phyloP scores from a whole-genome alignment of 2,888 invertebrate genomes.

The Phyllotreta cruciferae region DNA sequence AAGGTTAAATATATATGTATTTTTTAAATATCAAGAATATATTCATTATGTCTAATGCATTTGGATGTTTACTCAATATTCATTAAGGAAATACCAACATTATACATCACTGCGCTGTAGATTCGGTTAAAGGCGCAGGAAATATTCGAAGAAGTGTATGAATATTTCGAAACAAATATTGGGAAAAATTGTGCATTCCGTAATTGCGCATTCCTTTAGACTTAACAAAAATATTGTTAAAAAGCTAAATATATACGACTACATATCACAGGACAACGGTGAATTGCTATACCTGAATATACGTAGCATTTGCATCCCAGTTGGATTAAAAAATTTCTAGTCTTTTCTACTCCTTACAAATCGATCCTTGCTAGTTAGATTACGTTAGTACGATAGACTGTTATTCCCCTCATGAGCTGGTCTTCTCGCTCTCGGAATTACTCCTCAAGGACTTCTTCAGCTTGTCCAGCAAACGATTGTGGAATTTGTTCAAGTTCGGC shows the following conservation, averaged over 20 bases:
- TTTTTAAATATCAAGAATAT: no score
- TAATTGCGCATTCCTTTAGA: conserved; percentile 34
- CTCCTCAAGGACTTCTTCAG: conserved; percentile 74
- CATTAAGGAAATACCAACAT: no score
- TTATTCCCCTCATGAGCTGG: conserved; percentile 63
- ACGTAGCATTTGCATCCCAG: conserved; percentile 42
- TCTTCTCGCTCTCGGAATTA: conserved; percentile 55
- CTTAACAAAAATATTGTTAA: conserved; percentile 38
- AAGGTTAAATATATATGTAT: no score
- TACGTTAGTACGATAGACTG: conserved; percentile 43
- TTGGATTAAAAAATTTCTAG: conserved; percentile 43
- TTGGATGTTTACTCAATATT: no score
- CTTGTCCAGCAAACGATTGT: conserved; percentile 81
- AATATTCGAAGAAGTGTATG: no score
- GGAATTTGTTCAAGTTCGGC: conserved; percentile 77
- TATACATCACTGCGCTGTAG: no score
- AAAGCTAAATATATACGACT: conserved; percentile 35
- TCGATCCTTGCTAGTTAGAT: conserved; percentile 30
- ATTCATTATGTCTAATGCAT: no score
- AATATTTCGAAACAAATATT: no score
- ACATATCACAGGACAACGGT: conserved; percentile 54
- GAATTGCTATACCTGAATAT: conserved; percentile 51
- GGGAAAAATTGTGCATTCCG: neutral
- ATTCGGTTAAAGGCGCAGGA: no score
- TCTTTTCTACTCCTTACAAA: conserved; percentile 31